Evolutionary conservation across 2,113 vertebrate genomes (phyloP), one percentile per base, ranked within the genome.

Genomic region (Serinus canaria): DNA sequence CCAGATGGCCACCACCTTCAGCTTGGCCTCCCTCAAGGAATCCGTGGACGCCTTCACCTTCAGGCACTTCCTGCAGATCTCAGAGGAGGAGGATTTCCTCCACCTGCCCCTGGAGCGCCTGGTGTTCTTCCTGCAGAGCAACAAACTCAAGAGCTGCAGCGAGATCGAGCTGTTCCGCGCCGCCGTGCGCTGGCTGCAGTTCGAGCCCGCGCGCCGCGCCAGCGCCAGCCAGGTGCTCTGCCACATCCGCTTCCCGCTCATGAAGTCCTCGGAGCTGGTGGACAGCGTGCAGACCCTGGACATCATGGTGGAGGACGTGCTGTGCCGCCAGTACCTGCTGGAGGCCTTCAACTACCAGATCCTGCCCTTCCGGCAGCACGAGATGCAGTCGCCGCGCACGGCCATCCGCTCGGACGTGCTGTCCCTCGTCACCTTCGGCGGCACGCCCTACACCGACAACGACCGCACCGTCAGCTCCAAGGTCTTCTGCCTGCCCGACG

Each of bases 321-420:
- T 98, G 41, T 99, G 99, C 95, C 98, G 99, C 8, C 99, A 98
- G 95, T 99, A 98, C 92, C 97, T 99, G 78, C 98, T 99, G 15
- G 99, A 99, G 87, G 99, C 99, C 28, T 99, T 99, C 97, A 99
- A 99, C 74, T 99, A 99, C 97, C 99, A 99, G 97, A 99, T 99
- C 92, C 98, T 99, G 87, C 99, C 99, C 23, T 99, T 99, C 87
- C 97, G 99, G 23, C 99, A 99, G 97, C 99, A 99, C 2, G 99
- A 99, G 96, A 99, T 99, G 99, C 99, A 99, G 93, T 99, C 99
- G 0, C 96, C 98, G 0, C 98, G 99, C 46, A 99, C 99, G 0
- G 82, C 97, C 18, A 98, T 99, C 87, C 99, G 99, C 74, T 99
- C 99, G 0, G 99, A 99, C 0, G 97, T 98, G 16, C 94, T 98